Evolutionary conservation across 2,113 vertebrate species (phyloP).

Genomic region (Oophaga pumilio): DNA sequence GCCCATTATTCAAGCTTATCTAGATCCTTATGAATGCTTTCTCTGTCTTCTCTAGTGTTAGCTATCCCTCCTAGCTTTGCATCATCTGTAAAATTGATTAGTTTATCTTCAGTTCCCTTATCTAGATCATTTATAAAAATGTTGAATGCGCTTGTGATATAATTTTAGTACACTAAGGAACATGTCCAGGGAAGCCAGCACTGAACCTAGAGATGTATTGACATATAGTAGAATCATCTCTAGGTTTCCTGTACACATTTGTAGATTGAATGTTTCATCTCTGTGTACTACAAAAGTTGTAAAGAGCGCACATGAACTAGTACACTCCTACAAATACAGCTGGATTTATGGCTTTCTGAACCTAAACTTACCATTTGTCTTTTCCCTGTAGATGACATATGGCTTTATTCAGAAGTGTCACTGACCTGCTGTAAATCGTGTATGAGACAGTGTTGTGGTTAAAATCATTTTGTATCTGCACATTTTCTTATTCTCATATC

Average conservation of each 20-base stretch:
- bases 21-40: too few species aligned
- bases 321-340: background rate
- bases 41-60: too few species aligned
- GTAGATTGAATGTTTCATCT: background rate
- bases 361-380: background rate
- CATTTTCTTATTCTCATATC: background rate
- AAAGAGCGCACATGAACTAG: background rate
- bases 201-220: background rate
- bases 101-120: too few species aligned
- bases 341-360: background rate
- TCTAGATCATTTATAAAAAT: too few species aligned
- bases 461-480: background rate
- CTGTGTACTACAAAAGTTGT: background rate
- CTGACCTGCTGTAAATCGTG: background rate
- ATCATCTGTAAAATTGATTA: too few species aligned
- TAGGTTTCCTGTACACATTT: background rate
- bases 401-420: background rate
- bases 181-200: background rate
- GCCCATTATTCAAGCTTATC: too few species aligned
- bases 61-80: too few species aligned
- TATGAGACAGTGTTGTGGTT: background rate
- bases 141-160: background rate
- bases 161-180: background rate
- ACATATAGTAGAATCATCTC: background rate
- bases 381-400: background rate